These are phyloP conservation scores for Boloria euphrosyne DNA, from an alignment of 2,888 invertebrate species.

Conservation along the genomic window DNA sequence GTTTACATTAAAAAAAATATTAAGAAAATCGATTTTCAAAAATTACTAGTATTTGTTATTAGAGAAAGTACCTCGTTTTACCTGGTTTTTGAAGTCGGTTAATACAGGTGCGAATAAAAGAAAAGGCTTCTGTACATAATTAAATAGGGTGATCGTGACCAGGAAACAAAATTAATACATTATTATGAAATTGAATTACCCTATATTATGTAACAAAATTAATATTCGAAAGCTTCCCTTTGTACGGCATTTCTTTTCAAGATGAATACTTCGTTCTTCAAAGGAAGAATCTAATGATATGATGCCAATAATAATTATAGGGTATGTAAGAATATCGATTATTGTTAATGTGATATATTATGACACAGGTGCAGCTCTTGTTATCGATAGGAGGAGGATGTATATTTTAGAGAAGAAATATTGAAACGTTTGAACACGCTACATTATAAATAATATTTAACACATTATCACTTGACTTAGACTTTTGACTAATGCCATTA, in stretches of 20 bases:
- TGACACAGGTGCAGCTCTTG: too few relatives aligned
- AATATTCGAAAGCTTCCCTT: conserved; percentile 57
- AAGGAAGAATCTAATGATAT: background rate
- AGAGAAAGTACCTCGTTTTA: too few relatives aligned
- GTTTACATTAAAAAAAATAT: background rate
- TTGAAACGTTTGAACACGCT: too few relatives aligned
- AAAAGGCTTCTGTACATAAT: conserved; percentile 4
- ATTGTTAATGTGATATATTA: background rate
- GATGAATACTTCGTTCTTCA: conserved; percentile 11
- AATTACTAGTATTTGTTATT: too few relatives aligned
- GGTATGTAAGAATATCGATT: background rate
- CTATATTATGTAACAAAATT: conserved; percentile 56
- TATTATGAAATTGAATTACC: conserved; percentile 68
- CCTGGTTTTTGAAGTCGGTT: background rate
- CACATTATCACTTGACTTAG: too few relatives aligned
- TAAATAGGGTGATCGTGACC: conserved; percentile 42
- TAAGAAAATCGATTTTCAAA: background rate
- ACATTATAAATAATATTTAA: too few relatives aligned
- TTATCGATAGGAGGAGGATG: too few relatives aligned
- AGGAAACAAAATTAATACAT: conserved; percentile 50
- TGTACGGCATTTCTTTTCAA: conserved; percentile 56
- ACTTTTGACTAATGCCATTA: too few relatives aligned
- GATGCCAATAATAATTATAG: background rate
- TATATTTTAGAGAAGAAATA: too few relatives aligned
- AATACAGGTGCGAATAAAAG: background rate